These are phyloP conservation scores for Halesus radiatus DNA, from an alignment of 1,140 invertebrate genomes.

Conservation along the genomic window DNA sequence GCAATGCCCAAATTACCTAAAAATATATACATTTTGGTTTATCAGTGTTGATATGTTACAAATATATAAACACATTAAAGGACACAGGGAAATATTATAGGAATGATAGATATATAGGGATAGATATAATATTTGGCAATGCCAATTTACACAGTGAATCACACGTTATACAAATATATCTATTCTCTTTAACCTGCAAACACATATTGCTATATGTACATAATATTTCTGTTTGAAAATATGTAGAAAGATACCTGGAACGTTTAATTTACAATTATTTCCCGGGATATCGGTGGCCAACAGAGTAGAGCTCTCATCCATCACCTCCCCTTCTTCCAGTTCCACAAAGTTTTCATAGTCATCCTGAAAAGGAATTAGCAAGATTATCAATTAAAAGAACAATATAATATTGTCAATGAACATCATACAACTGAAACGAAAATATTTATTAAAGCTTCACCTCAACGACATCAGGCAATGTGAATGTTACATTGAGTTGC, in stretches of 20 bases:
- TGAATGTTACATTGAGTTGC: conserved; percentile 90
- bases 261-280: conserved; percentile 62
- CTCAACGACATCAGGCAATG: conserved; percentile 86
- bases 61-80: background rate
- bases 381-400: background rate
- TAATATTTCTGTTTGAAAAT: background rate
- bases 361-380: conserved; percentile 39
- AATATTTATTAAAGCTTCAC: conserved; percentile 62
- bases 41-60: too few species aligned
- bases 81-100: background rate
- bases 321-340: conserved; percentile 78
- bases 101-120: too few species aligned
- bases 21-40: conserved; percentile 1
- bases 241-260: conserved; percentile 61
- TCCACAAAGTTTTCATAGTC: conserved; percentile 60
- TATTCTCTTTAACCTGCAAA: too few species aligned
- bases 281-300: conserved; percentile 70
- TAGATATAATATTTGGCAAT: too few species aligned
- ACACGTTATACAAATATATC: too few species aligned
- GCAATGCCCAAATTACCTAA: conserved; percentile 38
- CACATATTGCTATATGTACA: too few species aligned
- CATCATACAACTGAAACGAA: background rate
- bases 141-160: too few species aligned
- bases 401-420: too few species aligned
- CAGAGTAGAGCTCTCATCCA: conserved; percentile 88